These are phyloP conservation scores for pig (Sus scrofa) DNA, from an alignment of 2,113 vertebrate genomes.

Conservation along the genomic window T2T-Sscrofa CM000815.6:113426001-113426500, in stretches of 20 bases:
- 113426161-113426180: conserved; percentile 83
- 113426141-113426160: conserved; percentile 84
- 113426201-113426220: conserved; percentile 76
- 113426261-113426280: conserved; percentile 55
- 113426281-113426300: conserved; percentile 51
- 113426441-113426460: conserved; percentile 49
- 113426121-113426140: conserved; percentile 87
- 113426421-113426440: conserved; percentile 49
- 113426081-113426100: conserved; percentile 89
- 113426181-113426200: conserved; percentile 78
- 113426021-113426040: conserved; percentile 82
- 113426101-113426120: conserved; percentile 89
- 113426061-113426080: conserved; percentile 87
- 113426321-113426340: conserved; percentile 32
- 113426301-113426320: conserved; percentile 58
- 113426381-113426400: conserved; percentile 62
- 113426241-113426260: conserved; percentile 74
- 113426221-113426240: conserved; percentile 78
- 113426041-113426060: conserved; percentile 90
- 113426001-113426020: conserved; percentile 88
- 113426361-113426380: conserved; percentile 14
- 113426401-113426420: conserved; percentile 50
- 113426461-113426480: conserved; percentile 57
- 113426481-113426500: conserved; percentile 56
- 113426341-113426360: conserved; percentile 50